Conservation (phyloP, 2,113 vertebrate genomes). For the Centrocercus urophasianus region DNA sequence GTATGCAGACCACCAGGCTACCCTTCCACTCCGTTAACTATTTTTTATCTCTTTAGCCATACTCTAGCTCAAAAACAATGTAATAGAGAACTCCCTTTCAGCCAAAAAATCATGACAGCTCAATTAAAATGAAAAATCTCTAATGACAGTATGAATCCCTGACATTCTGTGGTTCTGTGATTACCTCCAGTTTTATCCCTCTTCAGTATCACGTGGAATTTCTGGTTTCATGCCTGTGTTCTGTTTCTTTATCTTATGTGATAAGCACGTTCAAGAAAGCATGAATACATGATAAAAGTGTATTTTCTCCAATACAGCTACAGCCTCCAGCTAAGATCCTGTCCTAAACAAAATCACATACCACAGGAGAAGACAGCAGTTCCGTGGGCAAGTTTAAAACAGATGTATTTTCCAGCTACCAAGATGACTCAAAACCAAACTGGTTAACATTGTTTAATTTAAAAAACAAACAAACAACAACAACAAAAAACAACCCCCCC, state of each 20-base stretch:
- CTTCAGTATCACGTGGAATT: background rate
- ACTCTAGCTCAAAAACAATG: background rate
- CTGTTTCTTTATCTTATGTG: background rate
- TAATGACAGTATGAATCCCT: accelerated
- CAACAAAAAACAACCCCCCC: background rate
- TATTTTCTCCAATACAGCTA: background rate
- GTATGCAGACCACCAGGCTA: background rate
- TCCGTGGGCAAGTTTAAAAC: background rate
- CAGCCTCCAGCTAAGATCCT: background rate
- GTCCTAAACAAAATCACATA: background rate
- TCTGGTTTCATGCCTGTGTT: background rate
- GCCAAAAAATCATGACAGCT: background rate
- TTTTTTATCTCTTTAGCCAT: background rate
- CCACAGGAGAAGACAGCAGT: background rate
- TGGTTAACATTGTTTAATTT: background rate
- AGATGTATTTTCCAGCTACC: background rate
- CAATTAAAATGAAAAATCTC: background rate
- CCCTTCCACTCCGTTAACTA: background rate
- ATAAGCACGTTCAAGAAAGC: background rate
- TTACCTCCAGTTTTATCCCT: background rate
- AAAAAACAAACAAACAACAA: background rate
- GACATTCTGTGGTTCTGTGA: background rate
- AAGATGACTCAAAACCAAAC: background rate
- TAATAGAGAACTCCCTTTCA: background rate
- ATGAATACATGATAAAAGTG: background rate